These are phyloP conservation scores for Cyclopterus lumpus DNA, from an alignment of 2,797 vertebrate species.

Conservation along the genomic window DNA sequence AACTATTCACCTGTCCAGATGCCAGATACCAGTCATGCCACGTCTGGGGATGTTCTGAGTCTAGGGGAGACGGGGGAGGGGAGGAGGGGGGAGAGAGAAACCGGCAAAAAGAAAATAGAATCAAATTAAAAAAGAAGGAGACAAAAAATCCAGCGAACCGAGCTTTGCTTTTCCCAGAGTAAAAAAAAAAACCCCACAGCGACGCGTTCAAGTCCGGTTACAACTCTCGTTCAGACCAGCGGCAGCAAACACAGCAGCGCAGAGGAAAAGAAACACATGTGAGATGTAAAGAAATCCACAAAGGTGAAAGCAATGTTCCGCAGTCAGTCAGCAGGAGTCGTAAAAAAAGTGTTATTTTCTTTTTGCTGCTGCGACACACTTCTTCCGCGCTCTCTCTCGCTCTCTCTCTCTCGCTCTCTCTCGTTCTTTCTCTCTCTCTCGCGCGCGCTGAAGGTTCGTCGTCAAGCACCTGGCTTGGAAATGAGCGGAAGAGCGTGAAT, in stretches of 20 bases:
- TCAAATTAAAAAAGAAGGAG: constrained; percentile 10
- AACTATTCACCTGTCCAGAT: constrained; percentile 82
- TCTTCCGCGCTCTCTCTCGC: neutral
- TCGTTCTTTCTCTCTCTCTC: constrained; percentile 25
- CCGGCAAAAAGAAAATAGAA: constrained; percentile 58
- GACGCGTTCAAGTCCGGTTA: constrained; percentile 66
- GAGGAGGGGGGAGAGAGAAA: constrained; percentile 14
- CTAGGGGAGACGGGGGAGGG: constrained; percentile 1
- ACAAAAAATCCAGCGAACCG: constrained; percentile 76
- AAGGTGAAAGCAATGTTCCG: constrained; percentile 81
- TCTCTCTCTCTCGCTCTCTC: neutral
- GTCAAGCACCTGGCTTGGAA: constrained; percentile 91
- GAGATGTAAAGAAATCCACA: constrained; percentile 81
- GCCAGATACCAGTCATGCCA: constrained; percentile 82
- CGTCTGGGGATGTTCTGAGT: constrained; percentile 63
- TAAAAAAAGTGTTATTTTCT: constrained; percentile 72
- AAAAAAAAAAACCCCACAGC: constrained; percentile 49
- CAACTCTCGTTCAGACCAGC: constrained; percentile 62
- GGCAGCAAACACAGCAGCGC: constrained; percentile 12
- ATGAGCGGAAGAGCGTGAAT: constrained; percentile 89
- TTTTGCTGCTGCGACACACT: constrained; percentile 43
- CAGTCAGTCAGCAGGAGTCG: constrained; percentile 72
- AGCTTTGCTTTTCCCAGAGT: constrained; percentile 57
- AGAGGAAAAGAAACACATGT: constrained; percentile 52
- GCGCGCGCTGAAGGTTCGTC: constrained; percentile 84